A percentile compares a stretch with the other conserved stretches of the same genome.
phyloP scores from a whole-genome alignment of 1,140 invertebrate species.

The Parapsyche elsis region DNA sequence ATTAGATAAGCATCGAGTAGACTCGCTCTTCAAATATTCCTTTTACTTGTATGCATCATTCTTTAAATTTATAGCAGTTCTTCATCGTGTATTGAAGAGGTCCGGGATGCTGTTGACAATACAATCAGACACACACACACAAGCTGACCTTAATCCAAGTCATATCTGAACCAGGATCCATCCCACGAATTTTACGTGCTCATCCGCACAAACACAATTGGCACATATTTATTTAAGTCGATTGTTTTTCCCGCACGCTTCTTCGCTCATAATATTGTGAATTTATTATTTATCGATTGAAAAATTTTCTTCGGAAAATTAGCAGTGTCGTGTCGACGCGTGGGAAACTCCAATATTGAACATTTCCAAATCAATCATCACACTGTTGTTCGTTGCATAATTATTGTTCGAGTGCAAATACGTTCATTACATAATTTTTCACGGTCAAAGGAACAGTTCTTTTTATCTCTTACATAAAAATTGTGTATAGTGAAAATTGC shows the following conservation, averaged over 20 bases:
- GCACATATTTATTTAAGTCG: not conserved
- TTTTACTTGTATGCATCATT: too few relatives aligned
- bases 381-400: not conserved
- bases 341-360: conserved; percentile 10
- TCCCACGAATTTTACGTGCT: conserved; percentile 13
- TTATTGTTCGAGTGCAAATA: too few relatives aligned
- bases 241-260: not conserved
- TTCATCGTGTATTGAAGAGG: too few relatives aligned
- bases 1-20: too few relatives aligned
- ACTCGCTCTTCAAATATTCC: too few relatives aligned
- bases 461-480: too few relatives aligned
- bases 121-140: not conserved
- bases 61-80: too few relatives aligned
- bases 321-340: too few relatives aligned
- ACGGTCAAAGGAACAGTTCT: too few relatives aligned
- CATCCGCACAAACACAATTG: not conserved
- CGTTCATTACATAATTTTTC: too few relatives aligned
- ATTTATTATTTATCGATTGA: not conserved
- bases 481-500: too few relatives aligned
- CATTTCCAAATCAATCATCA: not conserved
- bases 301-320: not conserved
- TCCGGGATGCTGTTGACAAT: not conserved
- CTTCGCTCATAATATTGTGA: not conserved
- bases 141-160: conserved; percentile 11
- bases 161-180: not conserved